These are phyloP conservation scores for Plebejus argus DNA, from an alignment of 2,888 invertebrate genomes.

Conservation along the genomic window DNA sequence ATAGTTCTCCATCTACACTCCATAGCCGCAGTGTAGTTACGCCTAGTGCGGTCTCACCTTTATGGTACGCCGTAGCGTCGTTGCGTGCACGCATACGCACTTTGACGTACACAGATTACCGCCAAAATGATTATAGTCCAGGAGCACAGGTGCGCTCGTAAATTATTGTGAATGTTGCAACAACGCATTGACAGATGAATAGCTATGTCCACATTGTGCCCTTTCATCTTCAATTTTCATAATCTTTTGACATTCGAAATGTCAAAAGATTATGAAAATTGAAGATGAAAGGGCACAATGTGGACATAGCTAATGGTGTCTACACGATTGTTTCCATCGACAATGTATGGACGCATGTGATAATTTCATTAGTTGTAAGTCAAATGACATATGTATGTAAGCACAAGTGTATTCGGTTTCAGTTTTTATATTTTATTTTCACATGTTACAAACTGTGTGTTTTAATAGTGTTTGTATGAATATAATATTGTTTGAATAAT, in stretches of 20 bases:
- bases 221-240: too few relatives aligned
- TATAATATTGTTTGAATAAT: slow-evolving; percentile 33
- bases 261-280: too few relatives aligned
- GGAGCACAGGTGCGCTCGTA: neutral
- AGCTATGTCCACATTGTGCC: too few relatives aligned
- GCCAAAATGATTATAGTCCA: neutral
- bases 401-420: slow-evolving; percentile 34
- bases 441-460: slow-evolving; percentile 60
- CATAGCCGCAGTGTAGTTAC: too few relatives aligned
- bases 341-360: slow-evolving; percentile 32
- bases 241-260: too few relatives aligned
- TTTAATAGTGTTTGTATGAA: slow-evolving; percentile 45
- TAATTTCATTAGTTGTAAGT: slow-evolving; percentile 33
- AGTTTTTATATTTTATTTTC: slow-evolving; percentile 35
- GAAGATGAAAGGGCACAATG: too few relatives aligned
- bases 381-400: slow-evolving; percentile 20
- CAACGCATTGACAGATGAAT: neutral
- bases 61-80: neutral
- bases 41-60: neutral
- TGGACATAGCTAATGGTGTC: too few relatives aligned
- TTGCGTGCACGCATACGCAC: neutral
- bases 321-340: neutral
- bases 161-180: neutral
- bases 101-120: neutral
- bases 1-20: too few relatives aligned